These are phyloP conservation scores for Lacerta bilineata DNA, from an alignment of 2,797 vertebrate genomes.

Conservation along the genomic window DNA sequence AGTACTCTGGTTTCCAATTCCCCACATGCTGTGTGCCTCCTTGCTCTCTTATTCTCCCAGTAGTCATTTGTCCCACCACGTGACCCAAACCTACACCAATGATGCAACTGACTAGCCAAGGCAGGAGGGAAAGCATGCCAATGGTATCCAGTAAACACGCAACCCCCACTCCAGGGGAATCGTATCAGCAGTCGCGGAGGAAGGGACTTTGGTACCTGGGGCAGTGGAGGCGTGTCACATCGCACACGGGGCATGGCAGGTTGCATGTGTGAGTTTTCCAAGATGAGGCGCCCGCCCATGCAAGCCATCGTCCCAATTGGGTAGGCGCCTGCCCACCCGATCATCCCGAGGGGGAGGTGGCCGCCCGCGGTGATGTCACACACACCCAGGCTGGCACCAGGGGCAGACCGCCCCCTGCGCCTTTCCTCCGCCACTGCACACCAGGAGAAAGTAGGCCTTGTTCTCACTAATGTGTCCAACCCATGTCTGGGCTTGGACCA, in stretches of 20 bases:
- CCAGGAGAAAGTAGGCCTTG: background rate
- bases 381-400: no score
- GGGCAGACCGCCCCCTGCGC: no score
- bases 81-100: background rate
- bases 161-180: no score
- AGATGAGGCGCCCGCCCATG: rapidly evolving
- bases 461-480: background rate
- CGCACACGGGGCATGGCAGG: no score
- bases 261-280: no score
- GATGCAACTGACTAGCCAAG: background rate
- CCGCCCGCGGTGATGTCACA: rapidly evolving
- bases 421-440: no score
- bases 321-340: rapidly evolving
- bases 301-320: rapidly evolving
- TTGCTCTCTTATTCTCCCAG: background rate
- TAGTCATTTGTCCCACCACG: background rate
- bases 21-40: background rate
- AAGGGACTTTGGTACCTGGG: no score
- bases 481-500: background rate
- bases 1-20: background rate
- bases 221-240: no score
- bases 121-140: no score
- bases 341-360: no score
- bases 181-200: no score
- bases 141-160: background rate